Evolutionary conservation across 2,888 invertebrate genomes (phyloP).

Genomic region (Merodon equestris): DNA sequence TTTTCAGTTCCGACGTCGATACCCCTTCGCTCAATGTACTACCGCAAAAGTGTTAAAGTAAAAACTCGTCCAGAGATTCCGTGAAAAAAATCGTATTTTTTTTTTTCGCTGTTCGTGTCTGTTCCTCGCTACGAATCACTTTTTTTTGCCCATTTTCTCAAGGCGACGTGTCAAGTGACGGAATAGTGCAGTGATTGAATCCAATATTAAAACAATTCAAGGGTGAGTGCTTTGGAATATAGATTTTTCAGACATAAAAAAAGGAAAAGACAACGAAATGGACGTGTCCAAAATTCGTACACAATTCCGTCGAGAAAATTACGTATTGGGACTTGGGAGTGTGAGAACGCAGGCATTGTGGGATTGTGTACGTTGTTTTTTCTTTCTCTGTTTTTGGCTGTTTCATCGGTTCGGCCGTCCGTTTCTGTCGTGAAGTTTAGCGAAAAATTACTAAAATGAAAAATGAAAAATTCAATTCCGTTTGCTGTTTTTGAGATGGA

Average conservation of each 20-base stretch:
- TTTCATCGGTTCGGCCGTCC: no score
- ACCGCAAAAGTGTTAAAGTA: conserved; percentile 28
- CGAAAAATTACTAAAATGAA: background rate
- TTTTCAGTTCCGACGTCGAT: conserved; percentile 24
- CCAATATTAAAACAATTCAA: conserved; percentile 62
- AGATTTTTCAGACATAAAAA: conserved; percentile 51
- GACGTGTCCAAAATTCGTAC: conserved; percentile 9
- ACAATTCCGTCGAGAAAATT: conserved; percentile 17
- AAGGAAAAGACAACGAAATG: conserved; percentile 18
- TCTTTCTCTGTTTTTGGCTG: background rate
- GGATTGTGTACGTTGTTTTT: conserved; percentile 1
- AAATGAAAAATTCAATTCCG: conserved; percentile 1
- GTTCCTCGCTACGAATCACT: conserved; percentile 24
- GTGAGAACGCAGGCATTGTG: background rate
- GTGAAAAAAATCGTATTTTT: conserved; percentile 47
- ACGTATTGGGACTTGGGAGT: conserved; percentile 14
- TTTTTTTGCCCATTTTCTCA: conserved; percentile 27
- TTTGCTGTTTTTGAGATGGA: background rate
- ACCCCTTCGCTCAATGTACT: conserved; percentile 34
- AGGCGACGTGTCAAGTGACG: conserved; percentile 66
- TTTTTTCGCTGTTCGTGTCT: conserved; percentile 21
- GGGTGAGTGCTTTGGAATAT: conserved; percentile 60
- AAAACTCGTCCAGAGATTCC: conserved; percentile 44
- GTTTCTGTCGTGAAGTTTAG: background rate
- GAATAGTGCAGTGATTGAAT: conserved; percentile 51